A percentile compares a stretch with the other conserved stretches of the same genome.
Conservation (phyloP, 2,113 vertebrate species). For the Eubucco bourcierii region DNA sequence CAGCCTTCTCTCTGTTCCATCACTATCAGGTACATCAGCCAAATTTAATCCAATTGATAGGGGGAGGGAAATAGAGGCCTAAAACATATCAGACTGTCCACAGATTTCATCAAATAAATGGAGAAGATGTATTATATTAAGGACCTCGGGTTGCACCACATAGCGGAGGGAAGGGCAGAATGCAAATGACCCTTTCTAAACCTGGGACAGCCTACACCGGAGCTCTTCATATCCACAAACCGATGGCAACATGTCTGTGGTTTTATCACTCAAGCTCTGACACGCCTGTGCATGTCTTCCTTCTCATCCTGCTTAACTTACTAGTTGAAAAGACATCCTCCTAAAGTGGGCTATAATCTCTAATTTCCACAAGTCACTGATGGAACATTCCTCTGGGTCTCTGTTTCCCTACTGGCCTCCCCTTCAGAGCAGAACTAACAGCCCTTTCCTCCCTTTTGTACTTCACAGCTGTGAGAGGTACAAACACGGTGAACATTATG, state of each 20-base stretch:
- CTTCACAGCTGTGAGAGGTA: neutral
- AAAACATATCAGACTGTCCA: fast-evolving
- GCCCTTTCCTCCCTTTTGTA: neutral
- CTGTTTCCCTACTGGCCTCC: neutral
- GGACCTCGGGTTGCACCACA: neutral
- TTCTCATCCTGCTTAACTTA: neutral
- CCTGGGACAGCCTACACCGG: neutral
- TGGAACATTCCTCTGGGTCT: neutral
- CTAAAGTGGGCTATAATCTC: neutral
- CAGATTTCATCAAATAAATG: neutral
- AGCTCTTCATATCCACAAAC: neutral
- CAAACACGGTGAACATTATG: neutral
- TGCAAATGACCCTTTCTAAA: neutral
- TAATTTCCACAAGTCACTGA: neutral
- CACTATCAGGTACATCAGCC: neutral
- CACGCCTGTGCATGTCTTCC: neutral
- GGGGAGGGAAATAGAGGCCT: neutral
- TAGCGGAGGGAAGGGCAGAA: neutral
- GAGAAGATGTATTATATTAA: neutral
- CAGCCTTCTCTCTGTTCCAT: neutral
- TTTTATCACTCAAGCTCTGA: neutral
- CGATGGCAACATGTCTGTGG: neutral
- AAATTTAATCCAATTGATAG: neutral
- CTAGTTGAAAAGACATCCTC: neutral
- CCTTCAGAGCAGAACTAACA: neutral